phyloP scores from a whole-genome alignment of 2,888 invertebrate genomes.

The Xestia ashworthii region DNA sequence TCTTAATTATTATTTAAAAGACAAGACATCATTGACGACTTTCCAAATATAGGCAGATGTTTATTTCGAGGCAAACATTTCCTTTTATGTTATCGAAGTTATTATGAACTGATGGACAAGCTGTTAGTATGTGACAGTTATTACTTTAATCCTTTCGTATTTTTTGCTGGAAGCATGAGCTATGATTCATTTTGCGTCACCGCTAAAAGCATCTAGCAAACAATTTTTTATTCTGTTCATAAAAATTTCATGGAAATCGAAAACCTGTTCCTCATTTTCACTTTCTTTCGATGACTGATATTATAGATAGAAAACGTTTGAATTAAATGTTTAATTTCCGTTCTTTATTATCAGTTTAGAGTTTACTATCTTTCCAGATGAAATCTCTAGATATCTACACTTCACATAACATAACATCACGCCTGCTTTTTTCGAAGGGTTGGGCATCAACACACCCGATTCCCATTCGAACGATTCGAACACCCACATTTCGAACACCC shows the following conservation, averaged over 20 bases:
- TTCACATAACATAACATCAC: too few relatives aligned
- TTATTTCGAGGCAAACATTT: constrained; percentile 27
- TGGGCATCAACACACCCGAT: too few relatives aligned
- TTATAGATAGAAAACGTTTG: too few relatives aligned
- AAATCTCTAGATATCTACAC: too few relatives aligned
- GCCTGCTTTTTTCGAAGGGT: too few relatives aligned
- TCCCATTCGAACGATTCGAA: too few relatives aligned
- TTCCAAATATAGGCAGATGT: constrained; percentile 40
- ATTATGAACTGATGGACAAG: neutral
- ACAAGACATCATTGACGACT: constrained; percentile 21
- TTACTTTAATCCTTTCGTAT: neutral
- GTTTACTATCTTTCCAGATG: neutral
- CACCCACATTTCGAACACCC: too few relatives aligned
- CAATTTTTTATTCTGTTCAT: neutral
- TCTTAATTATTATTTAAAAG: constrained; percentile 22
- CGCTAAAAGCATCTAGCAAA: neutral
- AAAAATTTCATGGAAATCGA: neutral
- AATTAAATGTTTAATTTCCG: neutral
- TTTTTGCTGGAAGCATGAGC: neutral
- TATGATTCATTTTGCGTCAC: too few relatives aligned
- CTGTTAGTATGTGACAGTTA: constrained; percentile 22
- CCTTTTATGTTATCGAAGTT: constrained; percentile 26
- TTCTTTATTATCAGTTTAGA: too few relatives aligned
- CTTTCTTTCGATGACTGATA: neutral
- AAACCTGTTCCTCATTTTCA: neutral